phyloP scores from a whole-genome alignment of 2,888 invertebrate genomes.

The Cataglyphis livida region DNA sequence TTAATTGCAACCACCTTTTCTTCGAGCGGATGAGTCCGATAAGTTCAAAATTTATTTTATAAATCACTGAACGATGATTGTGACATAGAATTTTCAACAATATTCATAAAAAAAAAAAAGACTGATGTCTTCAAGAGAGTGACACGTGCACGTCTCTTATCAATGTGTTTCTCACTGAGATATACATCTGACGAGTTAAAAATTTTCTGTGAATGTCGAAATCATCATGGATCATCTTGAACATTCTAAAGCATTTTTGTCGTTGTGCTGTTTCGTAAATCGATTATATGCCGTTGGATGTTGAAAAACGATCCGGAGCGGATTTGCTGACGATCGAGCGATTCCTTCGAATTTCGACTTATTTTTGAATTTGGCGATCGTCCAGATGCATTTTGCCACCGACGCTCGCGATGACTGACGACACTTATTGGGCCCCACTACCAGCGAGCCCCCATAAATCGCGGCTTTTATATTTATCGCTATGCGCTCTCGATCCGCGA shows the following conservation, averaged over 20 bases:
- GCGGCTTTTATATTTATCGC: slow-evolving; percentile 49
- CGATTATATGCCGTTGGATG: slow-evolving; percentile 1
- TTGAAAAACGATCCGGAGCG: slow-evolving; percentile 38
- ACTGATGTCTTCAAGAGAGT: neutral
- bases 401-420: slow-evolving; percentile 62
- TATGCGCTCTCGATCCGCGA: slow-evolving; percentile 23
- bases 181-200: neutral
- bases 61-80: slow-evolving; percentile 55
- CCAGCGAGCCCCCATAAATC: slow-evolving; percentile 34
- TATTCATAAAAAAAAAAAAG: neutral
- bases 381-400: slow-evolving; percentile 72
- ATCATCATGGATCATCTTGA: neutral
- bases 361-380: slow-evolving; percentile 73
- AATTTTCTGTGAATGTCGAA: neutral
- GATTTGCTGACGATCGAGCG: slow-evolving; percentile 55
- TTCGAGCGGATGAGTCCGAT: neutral
- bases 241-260: neutral
- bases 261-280: slow-evolving; percentile 3
- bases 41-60: slow-evolving; percentile 48
- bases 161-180: neutral
- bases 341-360: slow-evolving; percentile 70
- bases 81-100: slow-evolving; percentile 37
- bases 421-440: slow-evolving; percentile 56
- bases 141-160: neutral
- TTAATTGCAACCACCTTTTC: neutral